These are phyloP conservation scores for Stichodactyla mertensii DNA, from an alignment of 64 coral and sea anemone species.

Conservation along the genomic window DNA sequence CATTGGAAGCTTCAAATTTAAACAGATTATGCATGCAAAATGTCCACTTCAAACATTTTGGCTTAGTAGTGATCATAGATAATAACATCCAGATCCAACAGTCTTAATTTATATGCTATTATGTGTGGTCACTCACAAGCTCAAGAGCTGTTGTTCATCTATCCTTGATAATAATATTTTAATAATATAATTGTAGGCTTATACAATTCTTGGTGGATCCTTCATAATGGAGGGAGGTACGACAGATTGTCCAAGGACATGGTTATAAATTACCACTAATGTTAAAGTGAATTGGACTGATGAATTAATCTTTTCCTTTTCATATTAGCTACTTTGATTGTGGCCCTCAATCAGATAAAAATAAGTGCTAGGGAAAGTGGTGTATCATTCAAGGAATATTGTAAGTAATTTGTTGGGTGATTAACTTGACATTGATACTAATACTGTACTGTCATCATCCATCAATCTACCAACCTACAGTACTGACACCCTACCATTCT, in stretches of 20 bases:
- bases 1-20: neutral
- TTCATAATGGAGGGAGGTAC: slow-evolving; percentile 94
- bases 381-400: slow-evolving; percentile 85
- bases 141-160: neutral
- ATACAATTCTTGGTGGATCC: slow-evolving; percentile 89
- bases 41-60: too few relatives aligned
- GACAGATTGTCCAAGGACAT: neutral
- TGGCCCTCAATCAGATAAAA: slow-evolving; percentile 74
- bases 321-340: slow-evolving; percentile 64
- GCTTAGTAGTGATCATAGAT: neutral
- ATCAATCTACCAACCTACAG: neutral
- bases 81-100: neutral
- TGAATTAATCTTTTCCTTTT: neutral
- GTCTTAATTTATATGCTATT: neutral
- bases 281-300: too few relatives aligned
- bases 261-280: too few relatives aligned
- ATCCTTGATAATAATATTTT: neutral
- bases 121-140: too few relatives aligned
- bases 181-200: slow-evolving; percentile 38
- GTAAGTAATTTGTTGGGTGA: slow-evolving; percentile 15
- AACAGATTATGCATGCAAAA: neutral
- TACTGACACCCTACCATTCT: neutral
- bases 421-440: neutral
- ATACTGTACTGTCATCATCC: neutral
- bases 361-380: slow-evolving; percentile 85